Base-by-base conservation (phyloP, 2,888 invertebrate species). In the Poecilus cupreus region DNA sequence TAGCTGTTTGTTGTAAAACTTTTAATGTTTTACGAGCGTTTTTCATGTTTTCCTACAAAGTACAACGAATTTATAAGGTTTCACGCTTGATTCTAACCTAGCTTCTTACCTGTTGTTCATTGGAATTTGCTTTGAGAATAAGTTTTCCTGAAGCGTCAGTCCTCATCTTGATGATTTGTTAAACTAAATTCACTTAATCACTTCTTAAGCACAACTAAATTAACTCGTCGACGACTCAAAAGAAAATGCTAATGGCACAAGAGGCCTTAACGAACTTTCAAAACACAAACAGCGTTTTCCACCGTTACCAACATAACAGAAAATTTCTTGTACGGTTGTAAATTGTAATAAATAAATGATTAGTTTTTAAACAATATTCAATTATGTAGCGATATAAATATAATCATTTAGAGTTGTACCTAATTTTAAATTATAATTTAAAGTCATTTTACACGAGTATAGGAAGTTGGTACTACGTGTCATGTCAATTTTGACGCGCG, bases 21-120 rank as follows among this genome's bases (percentile, higher is more conserved):
- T 94, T 95, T n/a, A 96, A 90, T 22, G 94, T 93, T 89, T 93
- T 94, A 85, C 95, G 90, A 39, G 91, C 89, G 84, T 89, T 90
- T 87, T 91, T 90, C 57, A 93, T 90, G 86, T 91, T 94, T 84
- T 94, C 91, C 91, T 92, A 83, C 1, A 86, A 87, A 82, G 13
- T 57, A 49, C 51, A 76, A 3, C 26, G 13, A 64, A 51, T 68
- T 74, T 24, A 68, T 81, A 64, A 24, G 5, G 26, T 51, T 80
- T 57, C 64, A 81, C 54, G 82, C 18, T 24, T 37, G 39, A 10
- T 16, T 76, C 32, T 51, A 81, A 80, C 72, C 13, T 26, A 76
- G 43, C 49, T n/a, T 26, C 74, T 84, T 84, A 88, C 88, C 83
- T 88, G 87, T 82, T 87, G 85, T 77, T 88, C 87, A 64, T 86